Evolutionary conservation across 2,888 invertebrate species (phyloP).

Genomic region (Lucinisca nassula): DNA sequence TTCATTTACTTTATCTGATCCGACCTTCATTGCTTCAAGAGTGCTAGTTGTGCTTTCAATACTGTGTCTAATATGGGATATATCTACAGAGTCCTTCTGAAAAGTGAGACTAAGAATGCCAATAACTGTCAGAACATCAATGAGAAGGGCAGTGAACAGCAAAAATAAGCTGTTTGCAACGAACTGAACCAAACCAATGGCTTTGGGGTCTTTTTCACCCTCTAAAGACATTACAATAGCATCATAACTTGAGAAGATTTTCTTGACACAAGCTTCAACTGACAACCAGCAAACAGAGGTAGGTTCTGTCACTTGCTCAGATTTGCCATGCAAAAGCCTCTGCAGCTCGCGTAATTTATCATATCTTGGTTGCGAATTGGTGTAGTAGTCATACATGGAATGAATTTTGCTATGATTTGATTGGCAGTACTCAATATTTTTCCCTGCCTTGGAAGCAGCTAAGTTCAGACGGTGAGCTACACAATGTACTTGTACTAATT

Average conservation of each 20-base stretch:
- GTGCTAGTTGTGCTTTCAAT: neutral
- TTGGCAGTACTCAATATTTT: constrained; percentile 33
- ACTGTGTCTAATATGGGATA: constrained; percentile 22
- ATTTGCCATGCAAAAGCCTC: constrained; percentile 28
- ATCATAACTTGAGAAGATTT: constrained; percentile 26
- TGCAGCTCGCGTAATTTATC: constrained; percentile 48
- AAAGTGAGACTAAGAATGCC: constrained; percentile 33
- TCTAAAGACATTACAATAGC: constrained; percentile 25
- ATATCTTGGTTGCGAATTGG: constrained; percentile 43
- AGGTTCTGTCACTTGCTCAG: constrained; percentile 34
- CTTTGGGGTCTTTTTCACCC: constrained; percentile 24
- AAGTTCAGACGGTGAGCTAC: constrained; percentile 57
- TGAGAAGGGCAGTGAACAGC: constrained; percentile 27
- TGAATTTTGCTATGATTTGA: constrained; percentile 38
- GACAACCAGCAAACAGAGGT: constrained; percentile 43
- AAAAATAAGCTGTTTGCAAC: neutral
- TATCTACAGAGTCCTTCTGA: constrained; percentile 35
- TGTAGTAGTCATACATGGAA: constrained; percentile 43
- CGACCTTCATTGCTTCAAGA: constrained; percentile 16
- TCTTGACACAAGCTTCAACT: constrained; percentile 28
- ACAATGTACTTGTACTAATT: constrained; percentile 50
- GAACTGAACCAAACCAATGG: constrained; percentile 18
- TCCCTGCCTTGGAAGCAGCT: constrained; percentile 58
- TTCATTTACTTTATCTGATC: constrained; percentile 29
- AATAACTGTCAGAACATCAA: constrained; percentile 31